A percentile compares a stretch with the other conserved stretches of the same genome.
These are phyloP conservation scores for Columba janthina DNA, from an alignment of 2,113 vertebrate genomes.

Conservation along the genomic window DNA sequence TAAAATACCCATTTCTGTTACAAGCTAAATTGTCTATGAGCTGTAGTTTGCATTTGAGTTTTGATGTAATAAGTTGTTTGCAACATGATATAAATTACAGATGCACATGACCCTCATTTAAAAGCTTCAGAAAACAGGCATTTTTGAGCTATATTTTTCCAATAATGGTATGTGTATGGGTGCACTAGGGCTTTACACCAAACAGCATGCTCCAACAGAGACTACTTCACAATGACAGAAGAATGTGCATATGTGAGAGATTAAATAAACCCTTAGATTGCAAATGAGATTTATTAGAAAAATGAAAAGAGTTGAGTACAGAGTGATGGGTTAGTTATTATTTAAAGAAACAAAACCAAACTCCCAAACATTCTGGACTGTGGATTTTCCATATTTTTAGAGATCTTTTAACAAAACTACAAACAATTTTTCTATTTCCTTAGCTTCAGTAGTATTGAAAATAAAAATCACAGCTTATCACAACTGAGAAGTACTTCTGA, in stretches of 20 bases:
- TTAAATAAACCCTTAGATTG: neutral
- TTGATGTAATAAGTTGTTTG: slow-evolving; percentile 29
- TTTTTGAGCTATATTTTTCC: slow-evolving; percentile 60
- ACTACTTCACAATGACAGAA: neutral
- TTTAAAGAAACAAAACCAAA: neutral
- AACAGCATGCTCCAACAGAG: slow-evolving; percentile 35
- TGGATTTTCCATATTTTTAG: neutral
- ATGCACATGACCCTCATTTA: slow-evolving; percentile 45
- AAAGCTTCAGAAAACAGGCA: slow-evolving; percentile 47
- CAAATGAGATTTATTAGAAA: neutral
- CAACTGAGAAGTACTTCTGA: neutral
- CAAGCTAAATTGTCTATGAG: neutral
- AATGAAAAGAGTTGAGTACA: neutral
- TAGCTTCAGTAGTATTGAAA: neutral
- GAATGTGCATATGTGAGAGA: neutral
- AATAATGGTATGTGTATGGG: slow-evolving; percentile 57
- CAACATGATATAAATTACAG: slow-evolving; percentile 49
- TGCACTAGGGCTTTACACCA: slow-evolving; percentile 22
- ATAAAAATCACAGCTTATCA: neutral
- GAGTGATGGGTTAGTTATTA: neutral
- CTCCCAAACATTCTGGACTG: neutral
- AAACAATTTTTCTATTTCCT: neutral
- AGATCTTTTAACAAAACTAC: neutral
- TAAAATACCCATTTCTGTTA: slow-evolving; percentile 48
- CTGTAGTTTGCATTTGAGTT: slow-evolving; percentile 30